A percentile compares a stretch with the other conserved stretches of the same genome.
These are phyloP conservation scores for Linyphia triangularis DNA, from an alignment of 2,888 invertebrate species.

Conservation along the genomic window DNA sequence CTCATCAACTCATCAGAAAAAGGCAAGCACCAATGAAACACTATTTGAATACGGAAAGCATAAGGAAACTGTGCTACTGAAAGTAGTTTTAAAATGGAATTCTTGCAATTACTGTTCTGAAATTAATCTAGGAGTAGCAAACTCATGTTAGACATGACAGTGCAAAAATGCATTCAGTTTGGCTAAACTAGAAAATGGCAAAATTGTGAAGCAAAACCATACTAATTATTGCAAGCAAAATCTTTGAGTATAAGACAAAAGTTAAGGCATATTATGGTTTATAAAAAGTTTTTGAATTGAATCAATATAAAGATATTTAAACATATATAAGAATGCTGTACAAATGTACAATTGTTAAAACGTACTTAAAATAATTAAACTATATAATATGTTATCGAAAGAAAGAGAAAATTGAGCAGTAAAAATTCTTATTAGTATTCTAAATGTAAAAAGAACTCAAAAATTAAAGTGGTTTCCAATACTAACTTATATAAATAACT, in stretches of 20 bases:
- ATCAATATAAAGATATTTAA: no score
- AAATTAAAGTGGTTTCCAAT: no score
- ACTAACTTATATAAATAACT: no score
- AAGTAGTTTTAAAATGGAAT: slow-evolving; percentile 4
- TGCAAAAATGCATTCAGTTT: slow-evolving; percentile 53
- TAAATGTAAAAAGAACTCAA: no score
- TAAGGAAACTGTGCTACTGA: slow-evolving; percentile 58
- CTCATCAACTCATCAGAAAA: slow-evolving; percentile 67
- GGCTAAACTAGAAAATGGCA: slow-evolving; percentile 54
- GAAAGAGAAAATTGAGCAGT: no score
- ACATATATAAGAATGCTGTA: no score
- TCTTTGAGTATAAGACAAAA: not conserved
- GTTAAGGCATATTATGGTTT: no score
- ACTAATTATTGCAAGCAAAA: slow-evolving; percentile 46
- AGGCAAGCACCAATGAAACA: slow-evolving; percentile 70
- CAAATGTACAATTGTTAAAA: no score
- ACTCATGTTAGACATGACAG: slow-evolving; percentile 56
- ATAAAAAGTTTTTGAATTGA: no score
- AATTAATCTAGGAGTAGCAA: slow-evolving; percentile 64
- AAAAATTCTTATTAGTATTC: no score
- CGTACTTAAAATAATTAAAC: no score
- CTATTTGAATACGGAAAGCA: slow-evolving; percentile 24
- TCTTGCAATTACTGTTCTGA: slow-evolving; percentile 28
- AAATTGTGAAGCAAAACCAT: slow-evolving; percentile 59
- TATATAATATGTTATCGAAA: no score